Conservation (phyloP, 37 sponge, comb jelly and placozoan species). For the Aplysina aerophoba region DNA sequence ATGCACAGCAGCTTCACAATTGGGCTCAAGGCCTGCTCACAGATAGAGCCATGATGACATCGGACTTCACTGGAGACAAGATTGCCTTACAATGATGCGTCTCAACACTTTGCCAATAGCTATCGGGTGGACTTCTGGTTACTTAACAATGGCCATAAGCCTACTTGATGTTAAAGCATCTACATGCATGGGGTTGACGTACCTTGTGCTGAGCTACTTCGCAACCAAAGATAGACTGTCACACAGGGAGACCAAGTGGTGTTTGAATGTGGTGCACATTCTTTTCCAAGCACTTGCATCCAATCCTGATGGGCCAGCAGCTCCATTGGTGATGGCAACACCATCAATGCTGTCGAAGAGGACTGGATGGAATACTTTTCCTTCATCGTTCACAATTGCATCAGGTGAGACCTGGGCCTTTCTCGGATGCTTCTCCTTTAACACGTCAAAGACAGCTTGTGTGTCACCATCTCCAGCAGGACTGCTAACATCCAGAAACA, state of each 20-base stretch:
- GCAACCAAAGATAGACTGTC: neutral
- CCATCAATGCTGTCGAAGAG: neutral
- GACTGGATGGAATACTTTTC: neutral
- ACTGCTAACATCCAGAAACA: neutral
- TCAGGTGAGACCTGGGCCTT: neutral
- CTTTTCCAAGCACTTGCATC: conserved; percentile 4
- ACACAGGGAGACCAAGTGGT: neutral
- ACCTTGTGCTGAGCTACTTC: conserved; percentile 1
- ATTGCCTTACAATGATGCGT: conserved; percentile 21
- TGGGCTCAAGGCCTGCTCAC: neutral
- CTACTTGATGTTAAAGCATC: neutral
- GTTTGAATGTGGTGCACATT: conserved; percentile 18
- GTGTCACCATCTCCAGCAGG: neutral
- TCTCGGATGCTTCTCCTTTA: neutral
- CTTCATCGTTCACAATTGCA: neutral
- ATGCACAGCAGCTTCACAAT: conserved; percentile 9
- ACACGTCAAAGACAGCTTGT: neutral
- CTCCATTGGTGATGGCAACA: conserved; percentile 4
- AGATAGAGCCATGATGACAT: neutral
- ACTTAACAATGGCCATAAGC: neutral
- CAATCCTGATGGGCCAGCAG: conserved; percentile 11
- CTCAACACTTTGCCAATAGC: conserved; percentile 2
- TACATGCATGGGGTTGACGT: neutral
- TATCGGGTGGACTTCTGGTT: neutral
- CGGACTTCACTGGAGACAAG: neutral